Evolutionary conservation across 2,797 vertebrate species (phyloP), one percentile per base, ranked within the genome.

Genomic region (Capromys pilorides): DNA sequence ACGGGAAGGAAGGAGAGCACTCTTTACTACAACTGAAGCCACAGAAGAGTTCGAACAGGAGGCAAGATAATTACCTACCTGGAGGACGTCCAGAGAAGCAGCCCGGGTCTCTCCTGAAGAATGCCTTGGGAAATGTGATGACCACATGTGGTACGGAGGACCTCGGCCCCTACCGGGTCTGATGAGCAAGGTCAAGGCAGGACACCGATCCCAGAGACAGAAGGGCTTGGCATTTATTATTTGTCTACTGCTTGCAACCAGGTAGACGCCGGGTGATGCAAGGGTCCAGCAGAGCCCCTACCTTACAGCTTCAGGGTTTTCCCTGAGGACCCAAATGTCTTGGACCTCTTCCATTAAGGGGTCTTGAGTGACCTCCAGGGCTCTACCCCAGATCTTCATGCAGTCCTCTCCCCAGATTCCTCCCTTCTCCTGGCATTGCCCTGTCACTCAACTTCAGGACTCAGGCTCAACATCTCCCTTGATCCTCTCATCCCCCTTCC

Each of bases 11-110:
- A 94, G 87, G 88, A 96, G 92, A 91, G 66, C 69, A 86, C 86
- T 94, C 86, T 85, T 94, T 93, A 95, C 97, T 95, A 97, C 96
- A 96, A 97, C 95, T 88, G 95, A 97, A 97, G 96, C 90, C 94
- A 92, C 95, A 86, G 95, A 96, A 94, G 96, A 96, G 83, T 97
- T 96, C 92, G 96, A 97, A 97, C 96, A 97, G 97, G 96, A 97
- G 97, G 97, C 96, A 96, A 97, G 97, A 97, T 97, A 97, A 97
- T 97, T 97, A 97, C 97, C 95, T 97, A 86, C 95, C 97, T 97
- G 97, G 97, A 95, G 93, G 81, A 67, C 2, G 0, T 96, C 97
- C 97, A 97, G 93, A 90, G 86, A 91, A 96, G 90, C 97, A 96
- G 95, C 96, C 96, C 75, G 66, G 87, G 93, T 96, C 95, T 96